Conservation (phyloP, 1,140 invertebrate genomes). For the Pogonus chalceus region DNA sequence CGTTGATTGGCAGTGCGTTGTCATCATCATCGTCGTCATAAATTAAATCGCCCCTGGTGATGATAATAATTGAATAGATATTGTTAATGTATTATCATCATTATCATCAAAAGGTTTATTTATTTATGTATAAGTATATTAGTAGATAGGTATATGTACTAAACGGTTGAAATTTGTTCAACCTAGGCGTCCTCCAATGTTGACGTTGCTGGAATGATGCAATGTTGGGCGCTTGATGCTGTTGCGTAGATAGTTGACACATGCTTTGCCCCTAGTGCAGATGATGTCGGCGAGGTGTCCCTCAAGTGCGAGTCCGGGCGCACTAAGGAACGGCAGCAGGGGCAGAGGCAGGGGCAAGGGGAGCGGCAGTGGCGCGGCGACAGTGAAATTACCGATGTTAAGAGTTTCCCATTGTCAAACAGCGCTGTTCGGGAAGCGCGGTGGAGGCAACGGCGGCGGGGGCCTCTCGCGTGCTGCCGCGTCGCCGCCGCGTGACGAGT, state of each 20-base stretch:
- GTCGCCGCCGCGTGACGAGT: constrained; percentile 26
- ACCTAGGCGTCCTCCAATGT: too few relatives aligned
- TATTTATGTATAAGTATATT: too few relatives aligned
- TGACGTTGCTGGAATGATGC: constrained; percentile 18
- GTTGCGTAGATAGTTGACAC: constrained; percentile 38
- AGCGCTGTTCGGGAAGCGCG: constrained; percentile 53
- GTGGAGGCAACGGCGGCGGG: constrained; percentile 53
- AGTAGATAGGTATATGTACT: too few relatives aligned
- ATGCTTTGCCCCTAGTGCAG: constrained; percentile 40
- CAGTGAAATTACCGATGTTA: constrained; percentile 38
- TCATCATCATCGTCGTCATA: neutral
- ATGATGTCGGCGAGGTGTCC: constrained; percentile 42
- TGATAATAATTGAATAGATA: neutral
- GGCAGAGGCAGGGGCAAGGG: constrained; percentile 36
- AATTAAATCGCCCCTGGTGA: neutral
- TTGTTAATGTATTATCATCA: too few relatives aligned
- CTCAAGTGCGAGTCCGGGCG: constrained; percentile 35
- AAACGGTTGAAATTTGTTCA: too few relatives aligned
- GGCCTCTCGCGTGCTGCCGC: constrained; percentile 33
- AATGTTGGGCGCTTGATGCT: constrained; percentile 33
- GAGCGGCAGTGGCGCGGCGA: constrained; percentile 31
- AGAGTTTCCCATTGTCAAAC: constrained; percentile 56
- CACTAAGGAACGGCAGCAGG: constrained; percentile 25
- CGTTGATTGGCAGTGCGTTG: constrained; percentile 2
- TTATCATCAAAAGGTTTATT: too few relatives aligned